A percentile compares a stretch with the other conserved stretches of the same genome.
phyloP scores from a whole-genome alignment of 2,888 invertebrate species.

The Cephus pygmeus region DNA sequence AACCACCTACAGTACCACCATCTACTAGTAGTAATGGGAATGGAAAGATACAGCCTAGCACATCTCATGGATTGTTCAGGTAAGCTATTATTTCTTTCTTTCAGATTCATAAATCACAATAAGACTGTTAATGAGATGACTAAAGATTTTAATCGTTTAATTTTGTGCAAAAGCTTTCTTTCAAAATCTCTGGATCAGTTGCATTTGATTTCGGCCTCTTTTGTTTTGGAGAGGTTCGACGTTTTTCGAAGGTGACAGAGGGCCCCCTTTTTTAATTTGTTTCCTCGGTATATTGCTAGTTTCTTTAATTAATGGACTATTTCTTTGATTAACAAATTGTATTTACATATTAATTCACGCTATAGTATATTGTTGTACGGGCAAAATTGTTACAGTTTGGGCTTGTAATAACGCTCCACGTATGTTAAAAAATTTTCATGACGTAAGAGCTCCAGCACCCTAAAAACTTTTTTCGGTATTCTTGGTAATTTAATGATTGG shows the following conservation, averaged over 20 bases:
- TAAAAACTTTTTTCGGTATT: constrained; percentile 35
- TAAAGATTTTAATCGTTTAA: background rate
- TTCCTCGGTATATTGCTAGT: background rate
- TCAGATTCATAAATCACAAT: background rate
- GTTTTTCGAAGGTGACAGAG: constrained; percentile 59
- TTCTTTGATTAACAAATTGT: background rate
- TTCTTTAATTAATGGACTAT: background rate
- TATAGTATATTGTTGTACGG: background rate
- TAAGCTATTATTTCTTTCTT: constrained; percentile 28
- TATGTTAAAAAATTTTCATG: constrained; percentile 35
- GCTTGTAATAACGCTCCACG: constrained; percentile 29
- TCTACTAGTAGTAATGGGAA: constrained; percentile 65
- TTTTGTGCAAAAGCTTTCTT: constrained; percentile 57
- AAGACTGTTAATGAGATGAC: background rate
- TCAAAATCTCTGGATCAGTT: constrained; percentile 65
- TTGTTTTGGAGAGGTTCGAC: constrained; percentile 65
- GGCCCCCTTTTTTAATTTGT: background rate
- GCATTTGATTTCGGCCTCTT: constrained; percentile 65
- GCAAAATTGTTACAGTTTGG: constrained; percentile 2
- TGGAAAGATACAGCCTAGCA: constrained; percentile 58
- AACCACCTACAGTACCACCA: constrained; percentile 69
- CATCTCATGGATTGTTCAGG: constrained; percentile 61
- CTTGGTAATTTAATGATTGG: background rate
- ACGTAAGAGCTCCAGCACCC: constrained; percentile 29
- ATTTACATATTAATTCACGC: background rate